Base-by-base conservation (phyloP, 2,113 vertebrate genomes). In the Pachypanchax playfairii region DNA sequence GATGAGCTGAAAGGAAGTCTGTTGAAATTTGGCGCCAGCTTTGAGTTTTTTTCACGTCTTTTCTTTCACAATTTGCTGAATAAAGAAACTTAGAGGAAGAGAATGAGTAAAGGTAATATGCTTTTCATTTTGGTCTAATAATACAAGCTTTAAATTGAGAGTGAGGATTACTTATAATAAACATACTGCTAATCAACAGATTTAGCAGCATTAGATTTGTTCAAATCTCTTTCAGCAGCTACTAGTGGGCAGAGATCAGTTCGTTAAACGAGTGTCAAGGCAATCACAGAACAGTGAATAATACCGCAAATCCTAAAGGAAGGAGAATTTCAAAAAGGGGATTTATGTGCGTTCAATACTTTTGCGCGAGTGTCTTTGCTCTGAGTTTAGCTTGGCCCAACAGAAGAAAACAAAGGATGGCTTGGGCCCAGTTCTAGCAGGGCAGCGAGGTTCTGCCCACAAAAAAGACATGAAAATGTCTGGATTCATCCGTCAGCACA, bases 391-490 rank as follows among this genome's bases (percentile, higher is more conserved):
- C 71, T 91, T 84, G 66, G 84, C 86, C 89, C 90, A 91, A 64
- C 89, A 89, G 77, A 90, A 92, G 51, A 91, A 85, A 43, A 91
- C 87, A 26, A 91, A 89, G 33, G 84, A 80, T 48, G 88, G 88
- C 79, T 90, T 89, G 75, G 87, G 86, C 86, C 89, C 89, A 73
- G 84, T 87, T 85, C 89, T 80, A 67, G 85, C 87, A 70, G 90
- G 87, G 87, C 87, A 80, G 80, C 79, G 80, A 71, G 85, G 76
- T 80, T 91, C 85, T 76, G 88, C 84, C 87, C 88, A 87, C 83
- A 83, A 84, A 81, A 86, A 72, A 89, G 86, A 86, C 90, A 89
- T 91, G 86, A 89, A 91, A 87, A 65, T 84, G 65, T 87, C 85
- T 41, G 81, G 85, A 91, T 85, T 91, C 87, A 91, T 92, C 80